Evolutionary conservation across 2,888 invertebrate genomes (phyloP), one percentile per base, ranked within the genome.

Genomic region (Boloria euphrosyne): DNA sequence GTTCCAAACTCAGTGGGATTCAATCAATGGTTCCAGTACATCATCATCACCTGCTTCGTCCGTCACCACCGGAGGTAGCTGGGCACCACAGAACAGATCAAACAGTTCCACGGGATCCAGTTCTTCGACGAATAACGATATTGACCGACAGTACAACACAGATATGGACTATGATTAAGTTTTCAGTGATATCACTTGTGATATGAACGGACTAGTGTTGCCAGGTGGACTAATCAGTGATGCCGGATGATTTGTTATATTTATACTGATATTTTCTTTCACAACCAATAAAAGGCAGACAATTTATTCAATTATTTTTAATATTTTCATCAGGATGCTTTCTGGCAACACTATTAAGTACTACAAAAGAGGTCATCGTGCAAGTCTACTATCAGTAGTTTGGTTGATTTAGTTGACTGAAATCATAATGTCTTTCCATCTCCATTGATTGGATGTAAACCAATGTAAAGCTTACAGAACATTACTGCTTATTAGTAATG

Each of bases 131-230:
- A 74, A 65, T 70, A 79, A 80, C 62, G 83, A 82, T 53, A 76
- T 79, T 69, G 83, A 81, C 71, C 79, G 78, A 59, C 83, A 85
- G 73, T 87, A 87, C 81, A 87, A 91, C 80, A 91, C 91, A 86
- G 92, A 92, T 81, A 86, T 92, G 61, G 93, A 93, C 79, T 92
- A 80, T 77, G 91, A 91, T 73, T 91, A 90, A 62, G 50, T 59
- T 59, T 46, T 16, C 31, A 38, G 31, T 38, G 31, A 38, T 38
- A 38, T 38, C 49, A 60, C 53, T 43, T 31, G 58, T 60, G 50
- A 49, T 27, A 46, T 62, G 62, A 55, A 46, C 49, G 47, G 52
- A 57, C 14, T 49, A 47, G 50, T 61, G 46, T 43, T 63, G 63
- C 50, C 54, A 63, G 53, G 52, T 50, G 50, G 38, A 38, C 51